Base-by-base conservation (phyloP, 2,797 vertebrate species). In the Helicolenus hilgendorfi region DNA sequence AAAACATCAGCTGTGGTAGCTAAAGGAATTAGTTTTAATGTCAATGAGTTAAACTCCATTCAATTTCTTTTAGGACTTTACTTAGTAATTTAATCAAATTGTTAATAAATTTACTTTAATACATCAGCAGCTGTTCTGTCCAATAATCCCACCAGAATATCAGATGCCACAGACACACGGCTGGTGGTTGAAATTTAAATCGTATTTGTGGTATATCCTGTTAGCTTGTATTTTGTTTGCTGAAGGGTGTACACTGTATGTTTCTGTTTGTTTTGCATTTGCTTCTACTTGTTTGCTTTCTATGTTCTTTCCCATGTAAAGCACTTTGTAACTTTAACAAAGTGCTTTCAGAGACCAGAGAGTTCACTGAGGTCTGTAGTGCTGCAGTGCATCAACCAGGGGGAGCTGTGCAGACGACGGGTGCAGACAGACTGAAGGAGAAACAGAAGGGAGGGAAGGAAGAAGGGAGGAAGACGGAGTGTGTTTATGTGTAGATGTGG, bases 351-450 rank as follows among this genome's bases (percentile, higher is more conserved):
- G 11, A 31, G 2, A 20, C 14, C 2, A 0, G 3, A 4, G 15
- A 36, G 33, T 11, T 22, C 0, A 45, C n/a, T 18, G 4, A 20
- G 7, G 14, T 26, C 13, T 70, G 83, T 9, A 79, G 33, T 85
- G 41, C 41, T 70, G 27, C 35, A 3, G 1, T 10, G 35, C 1
- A 20, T 53, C 84, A 74, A 31, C 24, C 45, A 82, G 79, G n/a
- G 69, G 62, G 79, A 69, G 36, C 79, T 58, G 72, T 65, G 35
- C 35, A 11, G 18, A 55, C 36, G 60, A 71, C 22, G 72, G 33
- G 15, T 63, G 6, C 14, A 55, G 53, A 73, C 20, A 20, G 45
- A 49, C 0, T 33, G 26, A 29, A 4, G 56, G n/a, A 45, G 26
- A 33, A 18, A 58, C 3, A 49, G 45, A 2, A 49, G 45, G 45